Base-by-base conservation (phyloP, 1,140 invertebrate species). In the Drosophila tropicalis region DNA sequence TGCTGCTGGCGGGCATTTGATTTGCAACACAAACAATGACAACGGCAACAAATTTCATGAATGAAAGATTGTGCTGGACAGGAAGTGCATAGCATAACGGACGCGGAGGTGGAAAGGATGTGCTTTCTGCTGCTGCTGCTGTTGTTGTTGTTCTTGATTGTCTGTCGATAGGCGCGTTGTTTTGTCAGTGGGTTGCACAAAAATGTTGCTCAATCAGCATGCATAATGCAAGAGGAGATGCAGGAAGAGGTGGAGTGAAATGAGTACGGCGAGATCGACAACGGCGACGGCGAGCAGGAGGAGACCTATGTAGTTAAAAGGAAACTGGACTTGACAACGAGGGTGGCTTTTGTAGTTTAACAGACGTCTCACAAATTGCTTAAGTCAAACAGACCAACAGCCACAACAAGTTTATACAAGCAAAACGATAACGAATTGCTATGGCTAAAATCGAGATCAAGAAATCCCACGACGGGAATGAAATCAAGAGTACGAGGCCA, bases 31-130 rank as follows among this genome's bases (percentile, higher is more conserved):
- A 89, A 89, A 89, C 84, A 89, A 89, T 89, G 84, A 89, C 84
- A 89, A 89, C 79, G 79, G 83, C 87, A 87, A 90, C 87, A 90
- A 90, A 90, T 90, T 90, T 90, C 82, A 90, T 90, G 86, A 90
- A 90, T 90, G 87, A 90, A 90, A 90, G 81, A 82, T 89, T 87
- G 83, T 62, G 44, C 65, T 66, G 73, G 79, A 91, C 90, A 91
- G 90, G 90, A 91, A 91, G 90, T 90, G 75, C 87, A 76, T 76
- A 78, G 84, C 83, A 87, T 87, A 87, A 87, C 83, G 84, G 83
- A 87, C 83, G 86, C 80, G 85, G 80, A 91, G 90, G 90, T 91
- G 90, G 90, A 84, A 89, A 89, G 84, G 84, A 89, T 89, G 84
- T 90, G 80, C 80, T 77, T 25, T 25, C 22, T 25, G 22, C 3